Conservation (phyloP, 2,113 vertebrate species). For the Tetraodon nigroviridis region DNA sequence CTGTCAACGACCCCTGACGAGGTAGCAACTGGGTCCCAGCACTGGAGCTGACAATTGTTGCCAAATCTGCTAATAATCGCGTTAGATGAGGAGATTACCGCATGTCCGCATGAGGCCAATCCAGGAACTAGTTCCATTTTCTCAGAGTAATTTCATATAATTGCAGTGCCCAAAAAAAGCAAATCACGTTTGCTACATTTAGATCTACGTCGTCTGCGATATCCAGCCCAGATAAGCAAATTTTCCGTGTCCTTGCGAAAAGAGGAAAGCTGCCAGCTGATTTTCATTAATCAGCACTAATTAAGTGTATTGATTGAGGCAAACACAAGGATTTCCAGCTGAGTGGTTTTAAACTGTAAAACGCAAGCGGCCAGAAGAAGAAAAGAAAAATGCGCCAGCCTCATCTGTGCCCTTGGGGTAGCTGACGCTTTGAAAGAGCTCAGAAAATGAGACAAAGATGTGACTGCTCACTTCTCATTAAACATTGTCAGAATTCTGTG, state of each 20-base stretch:
- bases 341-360: slow-evolving; percentile 71
- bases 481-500: slow-evolving; percentile 49
- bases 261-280: slow-evolving; percentile 65
- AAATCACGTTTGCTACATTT: slow-evolving; percentile 5
- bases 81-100: slow-evolving; percentile 33
- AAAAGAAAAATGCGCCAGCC: slow-evolving; percentile 27
- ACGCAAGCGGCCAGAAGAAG: slow-evolving; percentile 35
- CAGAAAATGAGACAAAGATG: slow-evolving; percentile 59
- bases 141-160: slow-evolving; percentile 19
- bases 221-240: slow-evolving; percentile 28
- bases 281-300: slow-evolving; percentile 87
- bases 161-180: slow-evolving; percentile 12
- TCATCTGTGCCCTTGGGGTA: slow-evolving; percentile 52
- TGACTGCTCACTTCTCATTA: slow-evolving; percentile 52
- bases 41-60: slow-evolving; percentile 10
- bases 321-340: slow-evolving; percentile 67
- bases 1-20: too few relatives aligned
- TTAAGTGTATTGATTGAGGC: slow-evolving; percentile 84
- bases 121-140: slow-evolving; percentile 13
- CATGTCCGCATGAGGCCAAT: slow-evolving; percentile 14
- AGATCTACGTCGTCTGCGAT: neutral
- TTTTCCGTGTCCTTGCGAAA: slow-evolving; percentile 61
- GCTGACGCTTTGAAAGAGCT: slow-evolving; percentile 30
- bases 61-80: slow-evolving; percentile 34
- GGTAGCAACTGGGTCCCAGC: slow-evolving; percentile 13